These are phyloP conservation scores for Chelonoidis abingdonii DNA, from an alignment of 2,113 vertebrate species.

Conservation along the genomic window DNA sequence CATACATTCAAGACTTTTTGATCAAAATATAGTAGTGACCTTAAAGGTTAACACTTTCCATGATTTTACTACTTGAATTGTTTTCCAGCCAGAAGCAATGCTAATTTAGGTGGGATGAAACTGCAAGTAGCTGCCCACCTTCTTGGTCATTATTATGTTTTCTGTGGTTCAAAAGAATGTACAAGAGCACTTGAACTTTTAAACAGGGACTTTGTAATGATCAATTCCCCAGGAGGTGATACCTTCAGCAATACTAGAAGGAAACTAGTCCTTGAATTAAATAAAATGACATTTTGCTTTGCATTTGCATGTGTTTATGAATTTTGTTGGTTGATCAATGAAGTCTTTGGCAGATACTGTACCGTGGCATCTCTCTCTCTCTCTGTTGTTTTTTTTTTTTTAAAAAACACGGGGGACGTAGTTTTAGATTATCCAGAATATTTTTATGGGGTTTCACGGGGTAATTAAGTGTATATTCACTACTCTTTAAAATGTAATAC, in stretches of 20 bases:
- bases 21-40: slow-evolving; percentile 74
- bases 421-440: not conserved
- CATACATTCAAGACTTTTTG: slow-evolving; percentile 71
- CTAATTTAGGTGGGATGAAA: slow-evolving; percentile 70
- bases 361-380: no score
- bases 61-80: slow-evolving; percentile 78
- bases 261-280: slow-evolving; percentile 75
- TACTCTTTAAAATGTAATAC: not conserved
- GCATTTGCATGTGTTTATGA: slow-evolving; percentile 46
- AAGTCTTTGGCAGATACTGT: not conserved
- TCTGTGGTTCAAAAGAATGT: slow-evolving; percentile 78
- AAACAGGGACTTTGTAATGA: slow-evolving; percentile 76
- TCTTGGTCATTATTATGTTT: slow-evolving; percentile 63
- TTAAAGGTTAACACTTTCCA: slow-evolving; percentile 74
- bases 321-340: not conserved
- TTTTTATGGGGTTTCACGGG: not conserved
- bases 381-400: fast-evolving
- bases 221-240: slow-evolving; percentile 70
- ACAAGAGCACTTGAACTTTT: slow-evolving; percentile 76
- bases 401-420: not conserved
- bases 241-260: slow-evolving; percentile 77
- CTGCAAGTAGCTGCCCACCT: slow-evolving; percentile 67
- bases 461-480: not conserved
- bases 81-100: slow-evolving; percentile 69
- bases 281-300: slow-evolving; percentile 80